Evolutionary conservation across 2,888 invertebrate species (phyloP), one percentile per base, ranked within the genome.

Genomic region (Pseudococcus longispinus): DNA sequence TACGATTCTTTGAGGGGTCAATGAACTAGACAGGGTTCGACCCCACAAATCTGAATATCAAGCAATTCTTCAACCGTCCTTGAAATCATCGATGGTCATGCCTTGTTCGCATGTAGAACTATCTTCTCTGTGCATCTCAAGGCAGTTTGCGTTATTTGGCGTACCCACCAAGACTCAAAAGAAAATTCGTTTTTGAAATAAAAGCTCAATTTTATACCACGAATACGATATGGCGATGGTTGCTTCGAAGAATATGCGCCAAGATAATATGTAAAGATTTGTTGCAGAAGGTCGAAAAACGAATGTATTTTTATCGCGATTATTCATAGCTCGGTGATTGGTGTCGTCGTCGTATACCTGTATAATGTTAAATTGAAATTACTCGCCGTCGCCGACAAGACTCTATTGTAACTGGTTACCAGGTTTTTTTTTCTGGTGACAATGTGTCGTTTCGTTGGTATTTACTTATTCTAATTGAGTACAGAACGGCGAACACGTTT

Each of bases 391-490:
- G 37, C 37, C 37, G 9, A 37, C 37, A n/a, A 70, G 60, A 23
- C 60, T n/a, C n/a, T 23, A 60, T 60, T 60, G 60, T 60, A 60
- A 60, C 60, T 60, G 60, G 60, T 60, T 60, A 60, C 8, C 23
- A 60, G 8, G 8, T 60, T 23, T 60, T 23, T 60, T 23, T 60
- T 37, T 37, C 37, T 15, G 70, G 70, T 29, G 70, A 70, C 70
- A 70, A 29, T 60, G 23, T 60, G 60, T 60, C 60, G 70, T 29
- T 15, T 70, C 70, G 29, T 70, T 20, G 29, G 29, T 70, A 29
- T 70, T 70, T 70, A 70, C 70, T 70, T 29, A 70, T 70, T 70
- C 70, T 70, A 70, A 70, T 70, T 70, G 70, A 29, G 29, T 29
- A 70, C 70, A 15, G 23, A 60, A 60, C 60, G 15, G 23, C 55